A percentile compares a stretch with the other conserved stretches of the same genome.
Evolutionary conservation across 1,140 invertebrate genomes (phyloP).

Genomic region (Drosophila sulfurigaster): DNA sequence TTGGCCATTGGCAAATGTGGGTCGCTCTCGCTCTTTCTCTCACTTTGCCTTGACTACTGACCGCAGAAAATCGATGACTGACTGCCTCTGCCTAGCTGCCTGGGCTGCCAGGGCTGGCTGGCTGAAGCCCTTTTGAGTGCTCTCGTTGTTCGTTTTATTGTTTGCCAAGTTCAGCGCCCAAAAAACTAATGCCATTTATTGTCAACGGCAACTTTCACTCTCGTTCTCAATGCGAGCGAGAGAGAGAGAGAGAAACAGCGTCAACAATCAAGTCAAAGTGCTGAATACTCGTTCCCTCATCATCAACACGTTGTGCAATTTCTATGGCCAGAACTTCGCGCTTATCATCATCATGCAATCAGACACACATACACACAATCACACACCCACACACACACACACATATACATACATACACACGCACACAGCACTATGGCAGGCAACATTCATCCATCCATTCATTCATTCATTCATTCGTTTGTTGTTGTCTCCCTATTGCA

Average conservation of each 20-base stretch:
- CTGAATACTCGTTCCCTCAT: constrained; percentile 58
- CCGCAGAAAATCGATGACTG: constrained; percentile 77
- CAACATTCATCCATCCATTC: constrained; percentile 43
- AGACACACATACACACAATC: constrained; percentile 58
- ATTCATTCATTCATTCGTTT: constrained; percentile 71
- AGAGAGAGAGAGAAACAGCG: not conserved
- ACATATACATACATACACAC: constrained; percentile 20
- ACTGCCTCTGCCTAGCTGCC: not conserved
- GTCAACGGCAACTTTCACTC: constrained; percentile 74
- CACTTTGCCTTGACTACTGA: constrained; percentile 62
- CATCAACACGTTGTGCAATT: constrained; percentile 79
- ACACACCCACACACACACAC: constrained; percentile 20
- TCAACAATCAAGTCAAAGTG: constrained; percentile 63
- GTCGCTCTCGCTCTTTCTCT: constrained; percentile 41
- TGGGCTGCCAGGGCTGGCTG: not conserved
- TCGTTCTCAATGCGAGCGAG: constrained; percentile 32
- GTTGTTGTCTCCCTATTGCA: constrained; percentile 74
- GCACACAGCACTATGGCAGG: constrained; percentile 7
- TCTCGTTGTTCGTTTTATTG: constrained; percentile 58
- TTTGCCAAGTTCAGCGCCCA: constrained; percentile 77
- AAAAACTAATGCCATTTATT: constrained; percentile 82
- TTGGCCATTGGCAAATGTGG: constrained; percentile 64
- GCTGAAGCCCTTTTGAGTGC: constrained; percentile 35
- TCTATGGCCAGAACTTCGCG: constrained; percentile 82
- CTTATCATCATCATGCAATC: constrained; percentile 80